A percentile compares a stretch with the other conserved stretches of the same genome.
phyloP scores from a whole-genome alignment of 2,797 vertebrate genomes.

The Epinephelus awoara region DNA sequence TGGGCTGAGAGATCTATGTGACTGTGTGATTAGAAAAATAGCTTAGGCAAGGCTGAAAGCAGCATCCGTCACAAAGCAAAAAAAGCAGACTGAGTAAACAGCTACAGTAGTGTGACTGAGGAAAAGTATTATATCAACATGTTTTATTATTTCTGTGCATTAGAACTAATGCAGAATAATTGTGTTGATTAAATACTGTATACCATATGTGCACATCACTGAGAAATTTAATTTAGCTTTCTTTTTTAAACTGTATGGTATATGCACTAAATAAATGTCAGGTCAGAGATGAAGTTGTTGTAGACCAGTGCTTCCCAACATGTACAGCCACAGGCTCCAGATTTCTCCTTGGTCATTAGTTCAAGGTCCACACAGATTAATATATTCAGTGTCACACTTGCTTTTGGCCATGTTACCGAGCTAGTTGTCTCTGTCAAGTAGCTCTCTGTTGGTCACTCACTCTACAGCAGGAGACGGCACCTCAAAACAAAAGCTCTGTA shows the following conservation, averaged over 20 bases:
- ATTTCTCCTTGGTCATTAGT: too few relatives aligned
- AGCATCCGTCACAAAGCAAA: constrained; percentile 1
- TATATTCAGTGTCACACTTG: too few relatives aligned
- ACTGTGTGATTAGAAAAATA: constrained; percentile 14
- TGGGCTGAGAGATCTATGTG: constrained; percentile 12
- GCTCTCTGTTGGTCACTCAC: too few relatives aligned
- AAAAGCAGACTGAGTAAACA: neutral
- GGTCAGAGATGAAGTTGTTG: too few relatives aligned
- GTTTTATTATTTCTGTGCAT: constrained; percentile 1
- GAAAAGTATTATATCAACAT: constrained; percentile 5
- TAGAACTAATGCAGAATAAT: neutral
- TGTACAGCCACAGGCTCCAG: too few relatives aligned
- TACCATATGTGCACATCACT: neutral
- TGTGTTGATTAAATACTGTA: neutral
- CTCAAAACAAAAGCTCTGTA: too few relatives aligned
- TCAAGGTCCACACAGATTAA: too few relatives aligned
- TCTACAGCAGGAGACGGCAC: too few relatives aligned
- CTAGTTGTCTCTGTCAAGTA: too few relatives aligned
- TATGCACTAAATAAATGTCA: neutral
- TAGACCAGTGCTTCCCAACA: too few relatives aligned
- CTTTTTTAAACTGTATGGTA: neutral
- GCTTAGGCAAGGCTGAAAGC: neutral
- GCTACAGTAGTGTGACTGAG: neutral
- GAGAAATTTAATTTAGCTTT: neutral
- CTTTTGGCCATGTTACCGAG: too few relatives aligned